Conservation (phyloP, 2,797 vertebrate species). For the Borostomias antarcticus region DNA sequence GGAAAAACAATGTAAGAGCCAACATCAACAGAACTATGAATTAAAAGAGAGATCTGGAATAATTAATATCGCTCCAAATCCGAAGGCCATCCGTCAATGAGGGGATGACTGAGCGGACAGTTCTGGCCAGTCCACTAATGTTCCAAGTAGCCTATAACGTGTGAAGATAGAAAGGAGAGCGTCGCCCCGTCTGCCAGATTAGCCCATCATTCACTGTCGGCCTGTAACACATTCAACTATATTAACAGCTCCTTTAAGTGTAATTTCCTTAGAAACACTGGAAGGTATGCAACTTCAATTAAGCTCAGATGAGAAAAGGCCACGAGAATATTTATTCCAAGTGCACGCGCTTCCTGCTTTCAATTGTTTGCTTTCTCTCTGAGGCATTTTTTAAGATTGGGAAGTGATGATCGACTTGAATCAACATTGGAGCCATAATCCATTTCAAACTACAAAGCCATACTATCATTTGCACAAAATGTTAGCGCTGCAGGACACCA, state of each 20-base stretch:
- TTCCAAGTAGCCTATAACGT: conserved; percentile 28
- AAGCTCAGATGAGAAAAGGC: conserved; percentile 39
- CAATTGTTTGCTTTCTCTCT: no score
- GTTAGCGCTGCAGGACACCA: no score
- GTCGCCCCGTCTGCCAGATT: conserved; percentile 16
- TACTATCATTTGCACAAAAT: no score
- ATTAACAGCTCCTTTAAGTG: conserved; percentile 19
- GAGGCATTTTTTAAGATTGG: no score
- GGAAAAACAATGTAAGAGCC: conserved; percentile 16
- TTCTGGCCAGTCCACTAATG: conserved; percentile 23
- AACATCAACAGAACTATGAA: conserved; percentile 31
- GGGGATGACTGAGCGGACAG: conserved; percentile 13
- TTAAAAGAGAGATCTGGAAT: conserved; percentile 24
- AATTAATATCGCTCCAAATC: conserved; percentile 37
- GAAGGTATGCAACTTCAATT: conserved; percentile 40
- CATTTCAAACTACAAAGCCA: no score
- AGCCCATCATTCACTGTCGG: conserved; percentile 24
- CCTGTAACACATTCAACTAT: neutral
- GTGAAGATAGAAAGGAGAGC: conserved; percentile 3
- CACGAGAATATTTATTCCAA: conserved; percentile 29
- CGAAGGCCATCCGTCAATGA: conserved; percentile 8
- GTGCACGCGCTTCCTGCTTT: neutral
- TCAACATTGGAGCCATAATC: no score
- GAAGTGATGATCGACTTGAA: no score
- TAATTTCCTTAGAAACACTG: conserved; percentile 32